Evolutionary conservation across 2,797 vertebrate genomes (phyloP), one percentile per base, ranked within the genome.

Genomic region (Poecilia velifera): DNA sequence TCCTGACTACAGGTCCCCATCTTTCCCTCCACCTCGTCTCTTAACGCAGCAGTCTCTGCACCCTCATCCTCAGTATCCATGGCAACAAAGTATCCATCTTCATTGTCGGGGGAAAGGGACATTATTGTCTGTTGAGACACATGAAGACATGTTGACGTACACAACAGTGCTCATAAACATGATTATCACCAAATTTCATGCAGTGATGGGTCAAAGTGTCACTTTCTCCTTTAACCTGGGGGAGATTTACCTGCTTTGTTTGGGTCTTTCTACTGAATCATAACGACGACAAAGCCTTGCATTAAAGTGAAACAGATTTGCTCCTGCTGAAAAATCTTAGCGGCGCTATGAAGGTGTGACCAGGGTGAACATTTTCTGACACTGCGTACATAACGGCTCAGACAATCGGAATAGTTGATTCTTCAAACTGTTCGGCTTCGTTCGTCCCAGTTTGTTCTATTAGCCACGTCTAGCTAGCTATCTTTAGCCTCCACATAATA

Each of bases 31-130:
- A 91, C 94, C 76, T 96, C 97, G 90, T 88, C 89, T 0, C 80
- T 82, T 86, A 93, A 88, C 82, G 90, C 84, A 72, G 80, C 86
- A 86, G 82, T 76, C 47, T 96, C 96, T 39, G 94, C 94, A 25
- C 90, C 76, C 49, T 92, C 92, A 13, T 98, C 98, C 87, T 98
- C 98, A 4, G 96, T 94, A 87, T 99, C 98, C 96, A 99, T 97
- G 13, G 97, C 97, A 96, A 98, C 97, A 94, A 98, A 97, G 82
- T 94, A 95, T 75, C 98, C 96, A 91, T 99, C 97, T 75, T 98
- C 97, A 84, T 96, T 97, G 94, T 98, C 97, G 0, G 96, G 97
- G 84, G 97, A 96, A 85, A 94, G 96, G 94, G 98, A 98, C 98
- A 99, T 99, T 93, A 94, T 94, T 96, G 86, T 92, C 94, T 94